A percentile compares a stretch with the other conserved stretches of the same genome.
phyloP scores from a whole-genome alignment of 2,888 invertebrate genomes.

The Thera britannica region DNA sequence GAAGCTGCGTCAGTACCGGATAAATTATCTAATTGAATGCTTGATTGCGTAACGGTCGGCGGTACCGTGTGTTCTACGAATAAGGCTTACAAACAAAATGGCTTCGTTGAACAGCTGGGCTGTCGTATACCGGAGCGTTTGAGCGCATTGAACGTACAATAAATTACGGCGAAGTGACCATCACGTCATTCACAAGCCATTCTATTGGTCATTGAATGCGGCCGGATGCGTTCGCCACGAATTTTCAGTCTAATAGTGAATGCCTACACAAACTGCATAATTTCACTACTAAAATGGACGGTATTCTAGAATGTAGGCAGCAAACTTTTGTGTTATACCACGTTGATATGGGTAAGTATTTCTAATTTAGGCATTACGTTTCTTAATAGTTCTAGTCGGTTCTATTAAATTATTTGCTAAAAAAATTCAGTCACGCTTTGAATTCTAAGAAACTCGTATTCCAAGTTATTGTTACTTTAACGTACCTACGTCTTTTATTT shows the following conservation, averaged over 20 bases:
- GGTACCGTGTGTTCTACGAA: not conserved
- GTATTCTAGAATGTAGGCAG: not conserved
- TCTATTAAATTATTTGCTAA: too few relatives aligned
- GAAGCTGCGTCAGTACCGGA: not conserved
- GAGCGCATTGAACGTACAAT: slow-evolving; percentile 21
- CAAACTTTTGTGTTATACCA: not conserved
- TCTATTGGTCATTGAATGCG: slow-evolving; percentile 26
- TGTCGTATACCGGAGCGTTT: not conserved
- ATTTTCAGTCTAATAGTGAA: slow-evolving; percentile 15
- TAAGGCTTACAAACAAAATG: slow-evolving; percentile 1
- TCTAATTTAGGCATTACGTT: too few relatives aligned
- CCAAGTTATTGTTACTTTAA: too few relatives aligned
- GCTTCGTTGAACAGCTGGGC: slow-evolving; percentile 2
- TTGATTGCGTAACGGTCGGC: not conserved
- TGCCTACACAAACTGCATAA: not conserved
- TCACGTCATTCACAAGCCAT: slow-evolving; percentile 27
- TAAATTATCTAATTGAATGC: not conserved
- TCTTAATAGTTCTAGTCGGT: too few relatives aligned
- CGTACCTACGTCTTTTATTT: too few relatives aligned
- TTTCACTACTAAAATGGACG: not conserved
- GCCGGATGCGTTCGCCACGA: slow-evolving; percentile 8
- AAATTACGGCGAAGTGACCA: slow-evolving; percentile 27
- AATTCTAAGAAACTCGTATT: too few relatives aligned
- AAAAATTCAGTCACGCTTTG: too few relatives aligned
- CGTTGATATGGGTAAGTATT: not conserved